Percentiles rank a stretch among this genome's conserved stretches.
Evolutionary conservation across 2,113 vertebrate genomes (phyloP).

Genomic region (Vidua macroura): DNA sequence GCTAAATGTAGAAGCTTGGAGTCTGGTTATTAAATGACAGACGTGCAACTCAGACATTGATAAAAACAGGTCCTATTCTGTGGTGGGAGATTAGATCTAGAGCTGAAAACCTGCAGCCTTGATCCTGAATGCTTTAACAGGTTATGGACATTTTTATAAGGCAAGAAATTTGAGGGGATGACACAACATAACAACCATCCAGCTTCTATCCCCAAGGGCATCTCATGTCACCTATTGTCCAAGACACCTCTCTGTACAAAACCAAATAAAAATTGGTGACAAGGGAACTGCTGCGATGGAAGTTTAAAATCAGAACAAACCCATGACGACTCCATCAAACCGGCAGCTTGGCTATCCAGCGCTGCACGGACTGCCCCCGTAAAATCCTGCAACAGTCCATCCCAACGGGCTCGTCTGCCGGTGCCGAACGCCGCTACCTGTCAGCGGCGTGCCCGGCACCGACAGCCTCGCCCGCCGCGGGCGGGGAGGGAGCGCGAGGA

Average conservation of each 20-base stretch:
- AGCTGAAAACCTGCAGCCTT: not conserved
- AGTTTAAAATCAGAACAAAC: not conserved
- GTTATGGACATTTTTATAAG: not conserved
- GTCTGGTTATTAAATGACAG: not conserved
- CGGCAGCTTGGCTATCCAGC: not conserved
- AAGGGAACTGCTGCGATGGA: not conserved
- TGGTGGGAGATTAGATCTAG: not conserved
- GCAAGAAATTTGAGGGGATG: not conserved
- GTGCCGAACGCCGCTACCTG: not conserved
- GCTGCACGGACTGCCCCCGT: not conserved
- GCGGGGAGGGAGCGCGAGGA: rapidly evolving
- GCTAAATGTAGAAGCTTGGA: not conserved
- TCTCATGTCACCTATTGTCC: not conserved
- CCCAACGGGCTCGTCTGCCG: rapidly evolving
- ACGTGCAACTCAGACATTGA: not conserved
- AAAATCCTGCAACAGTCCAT: not conserved
- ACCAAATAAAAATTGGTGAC: not conserved
- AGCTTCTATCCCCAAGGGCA: not conserved
- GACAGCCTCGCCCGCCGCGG: rapidly evolving
- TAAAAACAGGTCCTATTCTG: not conserved
- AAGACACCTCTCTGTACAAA: not conserved
- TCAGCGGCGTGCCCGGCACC: rapidly evolving
- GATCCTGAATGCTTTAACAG: not conserved
- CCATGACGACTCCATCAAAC: rapidly evolving
- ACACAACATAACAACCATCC: not conserved